Base-by-base conservation (phyloP, 2,888 invertebrate species). In the Macrophya alboannulata region DNA sequence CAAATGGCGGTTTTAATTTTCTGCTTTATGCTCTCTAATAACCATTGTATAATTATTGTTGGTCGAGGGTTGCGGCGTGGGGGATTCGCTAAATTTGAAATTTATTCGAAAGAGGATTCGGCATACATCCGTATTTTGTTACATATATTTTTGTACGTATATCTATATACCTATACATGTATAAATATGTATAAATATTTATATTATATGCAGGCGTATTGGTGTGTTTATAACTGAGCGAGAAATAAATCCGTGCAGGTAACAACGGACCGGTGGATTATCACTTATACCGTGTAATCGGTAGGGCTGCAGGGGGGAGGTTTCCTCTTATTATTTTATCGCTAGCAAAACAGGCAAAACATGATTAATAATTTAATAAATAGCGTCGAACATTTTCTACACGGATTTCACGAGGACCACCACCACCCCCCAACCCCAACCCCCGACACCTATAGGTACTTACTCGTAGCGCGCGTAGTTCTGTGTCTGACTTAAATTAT, bases 401-500 rank as follows among this genome's bases (percentile, higher is more conserved):
- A 81, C 55, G 37, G 55, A 79, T 15, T 55, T 59, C 21, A 21
- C 17, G 31, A 74, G 31, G 62, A 43, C 51, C 40, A 37, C 21
- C 3, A 31, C 3, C 31, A 31, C 31, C 31, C 31, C 31, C 31
- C 31, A 31, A 3, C 3, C 31, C 3, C 31, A 31, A 31, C 31
- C 31, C 31, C 10, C 77, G 55, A 74, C 81, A 81, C 77, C 51
- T 31, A 31, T 31, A 31, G 31, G 25, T 68, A 77, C 77, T 77
- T 37, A 51, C 31, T 51, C 45, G 17, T 83, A n/a, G 68, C 48
- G 48, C 48, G 62, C 21, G 40, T 17, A 48, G 21, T 71, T 65
- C 83, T 83, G 83, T 83, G 65, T 68, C 83, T 83, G 83, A 83
- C 83, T 83, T 83, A 68, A 83, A 83, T 83, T 83, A 83, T 83